phyloP scores from a whole-genome alignment of 2,113 vertebrate species.

The Saccopteryx bilineata region DNA sequence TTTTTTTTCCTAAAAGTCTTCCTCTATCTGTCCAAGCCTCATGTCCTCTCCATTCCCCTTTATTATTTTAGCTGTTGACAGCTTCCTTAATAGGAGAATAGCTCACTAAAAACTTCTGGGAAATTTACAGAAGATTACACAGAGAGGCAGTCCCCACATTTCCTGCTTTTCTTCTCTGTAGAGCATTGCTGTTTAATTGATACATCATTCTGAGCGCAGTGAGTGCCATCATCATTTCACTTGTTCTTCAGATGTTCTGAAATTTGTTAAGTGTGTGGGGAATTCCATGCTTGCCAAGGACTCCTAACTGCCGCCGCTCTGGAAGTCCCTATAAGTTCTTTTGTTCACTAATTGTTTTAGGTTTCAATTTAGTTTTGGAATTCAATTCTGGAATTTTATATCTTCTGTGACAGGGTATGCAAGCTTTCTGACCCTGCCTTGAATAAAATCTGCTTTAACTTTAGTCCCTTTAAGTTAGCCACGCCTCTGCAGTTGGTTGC shows the following conservation, averaged over 20 bases:
- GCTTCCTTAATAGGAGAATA: constrained; percentile 67
- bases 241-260: constrained; percentile 53
- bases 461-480: not conserved
- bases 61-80: constrained; percentile 74
- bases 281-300: constrained; percentile 30
- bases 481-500: not conserved
- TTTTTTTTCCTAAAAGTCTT: constrained; percentile 59
- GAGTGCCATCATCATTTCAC: not conserved
- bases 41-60: constrained; percentile 18
- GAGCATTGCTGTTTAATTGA: constrained; percentile 47
- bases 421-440: constrained; percentile 6
- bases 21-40: not conserved
- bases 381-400: not conserved
- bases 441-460: not conserved
- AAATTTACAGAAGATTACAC: constrained; percentile 69
- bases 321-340: not conserved
- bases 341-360: not conserved
- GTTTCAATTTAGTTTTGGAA: not conserved
- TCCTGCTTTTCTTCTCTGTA: constrained; percentile 48
- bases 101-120: constrained; percentile 70
- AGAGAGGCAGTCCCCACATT: not conserved
- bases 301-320: not conserved
- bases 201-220: not conserved
- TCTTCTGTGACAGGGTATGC: not conserved
- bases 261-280: not conserved